These are phyloP conservation scores for Hylia prasina DNA, from an alignment of 2,113 vertebrate genomes.

Conservation along the genomic window DNA sequence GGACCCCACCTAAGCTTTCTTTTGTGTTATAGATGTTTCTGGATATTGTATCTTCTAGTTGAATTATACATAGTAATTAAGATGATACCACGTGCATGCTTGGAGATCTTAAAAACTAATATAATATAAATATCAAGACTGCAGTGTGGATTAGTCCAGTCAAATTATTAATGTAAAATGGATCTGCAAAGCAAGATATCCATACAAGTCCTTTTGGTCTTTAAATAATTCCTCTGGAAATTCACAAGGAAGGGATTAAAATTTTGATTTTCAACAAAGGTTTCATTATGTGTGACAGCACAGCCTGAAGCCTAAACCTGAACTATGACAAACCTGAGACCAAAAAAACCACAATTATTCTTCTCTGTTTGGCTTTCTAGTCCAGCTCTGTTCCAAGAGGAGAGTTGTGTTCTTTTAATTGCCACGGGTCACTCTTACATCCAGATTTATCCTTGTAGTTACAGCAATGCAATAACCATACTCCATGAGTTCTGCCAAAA, in stretches of 20 bases:
- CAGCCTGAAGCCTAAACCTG: background rate
- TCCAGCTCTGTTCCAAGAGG: background rate
- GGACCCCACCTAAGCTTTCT: background rate
- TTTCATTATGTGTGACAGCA: background rate
- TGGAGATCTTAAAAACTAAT: background rate
- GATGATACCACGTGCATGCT: accelerated
- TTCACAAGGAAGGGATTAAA: background rate
- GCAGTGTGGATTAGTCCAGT: background rate
- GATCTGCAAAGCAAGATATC: background rate
- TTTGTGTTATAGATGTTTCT: background rate
- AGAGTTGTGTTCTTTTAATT: background rate
- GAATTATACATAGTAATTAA: background rate
- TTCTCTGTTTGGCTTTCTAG: background rate
- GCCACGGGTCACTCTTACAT: background rate
- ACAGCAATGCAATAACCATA: background rate
- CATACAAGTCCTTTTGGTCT: background rate
- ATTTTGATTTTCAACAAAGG: background rate
- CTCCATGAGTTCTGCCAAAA: background rate
- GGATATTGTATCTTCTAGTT: background rate
- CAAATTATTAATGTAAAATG: background rate
- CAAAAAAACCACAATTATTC: background rate
- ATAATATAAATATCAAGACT: background rate
- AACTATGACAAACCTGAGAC: background rate
- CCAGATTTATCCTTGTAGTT: background rate
- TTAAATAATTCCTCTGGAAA: background rate